Conservation (phyloP, 2,797 vertebrate genomes). For the Tragelaphus oryx region DNA sequence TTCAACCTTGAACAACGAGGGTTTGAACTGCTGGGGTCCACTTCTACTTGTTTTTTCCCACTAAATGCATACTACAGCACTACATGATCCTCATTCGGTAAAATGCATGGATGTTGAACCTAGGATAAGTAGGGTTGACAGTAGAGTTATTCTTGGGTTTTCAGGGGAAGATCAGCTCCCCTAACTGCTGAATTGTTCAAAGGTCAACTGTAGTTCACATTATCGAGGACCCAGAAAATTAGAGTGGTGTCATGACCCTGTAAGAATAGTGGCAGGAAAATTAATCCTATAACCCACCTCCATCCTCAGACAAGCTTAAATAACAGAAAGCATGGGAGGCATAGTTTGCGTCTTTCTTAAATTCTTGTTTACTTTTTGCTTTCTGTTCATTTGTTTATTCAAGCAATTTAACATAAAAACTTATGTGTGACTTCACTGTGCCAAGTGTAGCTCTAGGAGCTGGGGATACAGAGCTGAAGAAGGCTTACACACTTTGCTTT, state of each 20-base stretch:
- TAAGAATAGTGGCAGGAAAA: not conserved
- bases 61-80: not conserved
- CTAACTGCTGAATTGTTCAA: not conserved
- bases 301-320: not conserved
- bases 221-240: not conserved
- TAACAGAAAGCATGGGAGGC: not conserved
- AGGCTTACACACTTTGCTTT: not conserved
- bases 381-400: not conserved
- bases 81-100: not conserved
- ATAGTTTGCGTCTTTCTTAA: not conserved
- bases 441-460: not conserved
- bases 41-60: not conserved
- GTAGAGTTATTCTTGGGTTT: not conserved
- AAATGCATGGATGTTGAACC: not conserved
- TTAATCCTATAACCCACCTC: not conserved
- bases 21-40: not conserved
- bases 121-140: not conserved
- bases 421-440: not conserved
- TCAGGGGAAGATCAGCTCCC: not conserved
- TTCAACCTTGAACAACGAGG: not conserved
- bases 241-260: not conserved
- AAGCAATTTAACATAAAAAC: not conserved
- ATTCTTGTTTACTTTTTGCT: not conserved
- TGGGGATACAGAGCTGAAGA: not conserved
- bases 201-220: not conserved